Conservation (phyloP, 2,113 vertebrate species). For the Tautogolabrus adspersus region DNA sequence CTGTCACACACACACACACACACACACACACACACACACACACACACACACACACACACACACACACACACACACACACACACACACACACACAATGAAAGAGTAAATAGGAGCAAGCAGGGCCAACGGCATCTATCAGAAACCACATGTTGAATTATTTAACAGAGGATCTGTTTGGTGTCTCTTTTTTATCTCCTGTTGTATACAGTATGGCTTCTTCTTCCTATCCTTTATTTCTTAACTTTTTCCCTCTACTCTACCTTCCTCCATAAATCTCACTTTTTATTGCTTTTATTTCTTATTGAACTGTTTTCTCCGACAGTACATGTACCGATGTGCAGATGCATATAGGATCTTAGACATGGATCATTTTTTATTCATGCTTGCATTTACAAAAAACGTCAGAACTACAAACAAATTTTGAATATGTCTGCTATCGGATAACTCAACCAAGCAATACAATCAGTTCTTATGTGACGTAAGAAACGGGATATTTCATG, state of each 20-base stretch:
- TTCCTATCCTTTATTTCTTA: background rate
- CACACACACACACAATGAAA: constrained; percentile 10
- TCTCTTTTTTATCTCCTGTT: constrained; percentile 27
- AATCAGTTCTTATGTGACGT: too few species aligned
- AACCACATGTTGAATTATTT: constrained; percentile 68
- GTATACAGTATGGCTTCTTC: background rate
- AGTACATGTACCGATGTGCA: background rate
- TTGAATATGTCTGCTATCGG: too few species aligned
- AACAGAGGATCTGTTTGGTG: constrained; percentile 56
- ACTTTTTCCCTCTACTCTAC: background rate
- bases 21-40: constrained; percentile 40
- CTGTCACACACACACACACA: constrained; percentile 46
- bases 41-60: constrained; percentile 32
- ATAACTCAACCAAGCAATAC: too few species aligned
- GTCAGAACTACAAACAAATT: too few species aligned
- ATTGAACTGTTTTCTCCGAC: background rate
- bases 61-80: constrained; percentile 41
- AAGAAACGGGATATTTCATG: too few species aligned
- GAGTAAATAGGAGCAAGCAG: constrained; percentile 4
- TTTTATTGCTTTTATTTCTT: background rate
- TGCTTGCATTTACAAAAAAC: too few species aligned
- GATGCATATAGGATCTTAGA: too few species aligned
- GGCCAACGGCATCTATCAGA: constrained; percentile 57
- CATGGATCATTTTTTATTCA: background rate
- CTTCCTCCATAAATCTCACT: background rate